Base-by-base conservation (phyloP, 1,140 invertebrate genomes). In the Phymorhynchus buccinoides region DNA sequence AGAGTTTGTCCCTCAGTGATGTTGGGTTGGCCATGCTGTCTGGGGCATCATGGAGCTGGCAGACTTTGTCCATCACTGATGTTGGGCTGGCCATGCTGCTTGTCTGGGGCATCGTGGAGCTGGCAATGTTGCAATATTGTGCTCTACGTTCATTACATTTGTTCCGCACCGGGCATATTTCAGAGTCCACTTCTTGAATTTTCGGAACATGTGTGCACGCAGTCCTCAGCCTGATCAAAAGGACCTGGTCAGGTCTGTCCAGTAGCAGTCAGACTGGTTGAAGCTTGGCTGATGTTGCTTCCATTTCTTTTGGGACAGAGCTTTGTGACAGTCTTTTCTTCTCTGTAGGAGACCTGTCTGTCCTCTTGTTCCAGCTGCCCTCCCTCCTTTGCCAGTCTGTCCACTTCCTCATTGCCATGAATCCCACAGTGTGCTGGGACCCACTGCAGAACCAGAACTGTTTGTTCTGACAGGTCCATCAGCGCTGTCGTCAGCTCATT, bases 211-310 rank as follows among this genome's bases (percentile, higher is more conserved):
- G 48, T 52, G 48, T 1, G 66, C 32, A 35, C n/a, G 9, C 66
- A 71, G 66, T n/a, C 66, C 66, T 71, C 27, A 71, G 66, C n/a
- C 66, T n/a, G 66, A 71, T 22, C 66, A 71, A n/a, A 9, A 71
- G 27, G 66, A 71, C 66, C 27, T 71, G 66, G 27, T 71, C 66
- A 0, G 12, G 0, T 3, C 66, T 71, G 66, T n/a, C 7, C n/a
- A 71, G 66, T 71, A 3, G 66, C n/a, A 30, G 66, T 71, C 66
- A 71, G 66, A 3, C 66, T 71, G 27, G 32, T 71, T 71, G 3
- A n/a, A 71, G 27, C n/a, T 71, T 30, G 66, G 66, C 16, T 71
- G 66, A 22, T 71, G 66, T n/a, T 71, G 27, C 27, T 71, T 71
- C 66, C 66, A 71, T 71, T 71, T 71, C 66, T 9, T 71, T 35